Percentiles rank a stretch among this genome's conserved stretches.
Evolutionary conservation across 2,797 vertebrate species (phyloP).

Genomic region (Poeciliopsis infans): DNA sequence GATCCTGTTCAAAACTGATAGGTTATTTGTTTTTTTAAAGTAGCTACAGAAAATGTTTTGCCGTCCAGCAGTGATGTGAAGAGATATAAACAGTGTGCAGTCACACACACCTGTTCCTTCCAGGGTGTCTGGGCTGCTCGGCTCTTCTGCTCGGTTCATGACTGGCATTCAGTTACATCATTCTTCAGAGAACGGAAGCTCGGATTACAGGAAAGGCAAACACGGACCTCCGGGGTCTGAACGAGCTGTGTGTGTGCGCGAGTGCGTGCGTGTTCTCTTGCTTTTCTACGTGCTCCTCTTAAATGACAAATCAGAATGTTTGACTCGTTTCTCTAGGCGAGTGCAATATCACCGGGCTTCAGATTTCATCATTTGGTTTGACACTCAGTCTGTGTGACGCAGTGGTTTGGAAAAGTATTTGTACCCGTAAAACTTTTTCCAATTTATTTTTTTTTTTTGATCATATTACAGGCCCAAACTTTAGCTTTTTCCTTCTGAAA

Average conservation of each 20-base stretch:
- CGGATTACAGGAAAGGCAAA: constrained; percentile 86
- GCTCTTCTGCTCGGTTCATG: constrained; percentile 65
- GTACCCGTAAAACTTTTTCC: background rate
- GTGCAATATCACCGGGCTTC: constrained; percentile 65
- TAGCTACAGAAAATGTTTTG: constrained; percentile 16
- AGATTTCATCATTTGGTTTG: constrained; percentile 74
- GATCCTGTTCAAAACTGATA: constrained; percentile 55
- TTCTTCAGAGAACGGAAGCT: constrained; percentile 83
- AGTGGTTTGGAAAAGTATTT: background rate
- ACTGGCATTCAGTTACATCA: constrained; percentile 83
- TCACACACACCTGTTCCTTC: constrained; percentile 31
- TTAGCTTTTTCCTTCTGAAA: background rate
- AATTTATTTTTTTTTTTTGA: background rate
- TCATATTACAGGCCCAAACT: background rate
- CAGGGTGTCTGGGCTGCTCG: constrained; percentile 54
- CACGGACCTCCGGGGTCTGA: constrained; percentile 73
- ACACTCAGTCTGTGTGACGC: constrained; percentile 50
- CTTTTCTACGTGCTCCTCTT: constrained; percentile 64
- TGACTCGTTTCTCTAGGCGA: constrained; percentile 61
- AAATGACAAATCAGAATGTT: constrained; percentile 76
- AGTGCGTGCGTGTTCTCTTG: constrained; percentile 31
- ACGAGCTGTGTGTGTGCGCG: constrained; percentile 34
- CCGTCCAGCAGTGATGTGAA: constrained; percentile 47
- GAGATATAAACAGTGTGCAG: constrained; percentile 39
- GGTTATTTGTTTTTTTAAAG: background rate